Conservation (phyloP, 2,888 invertebrate genomes). For the Yponomeuta sedellus region DNA sequence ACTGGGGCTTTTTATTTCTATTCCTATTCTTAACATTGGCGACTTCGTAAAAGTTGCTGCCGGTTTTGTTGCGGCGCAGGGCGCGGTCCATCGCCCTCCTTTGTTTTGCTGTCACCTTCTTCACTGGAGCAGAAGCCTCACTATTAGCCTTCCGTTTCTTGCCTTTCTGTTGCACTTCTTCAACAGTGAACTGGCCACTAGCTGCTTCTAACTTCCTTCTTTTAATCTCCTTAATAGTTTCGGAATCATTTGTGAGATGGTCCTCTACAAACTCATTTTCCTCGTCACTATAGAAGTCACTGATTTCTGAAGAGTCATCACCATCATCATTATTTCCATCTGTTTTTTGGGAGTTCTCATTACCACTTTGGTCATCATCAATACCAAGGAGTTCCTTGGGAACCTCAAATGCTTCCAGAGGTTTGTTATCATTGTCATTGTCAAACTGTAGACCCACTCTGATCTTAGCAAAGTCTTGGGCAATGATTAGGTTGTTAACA, state of each 20-base stretch:
- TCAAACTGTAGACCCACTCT: constrained; percentile 83
- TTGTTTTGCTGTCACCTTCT: constrained; percentile 85
- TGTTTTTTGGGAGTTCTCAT: constrained; percentile 40
- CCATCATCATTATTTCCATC: constrained; percentile 51
- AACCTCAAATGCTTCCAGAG: constrained; percentile 69
- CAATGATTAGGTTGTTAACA: constrained; percentile 70
- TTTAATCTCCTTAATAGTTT: constrained; percentile 66
- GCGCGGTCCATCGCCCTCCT: constrained; percentile 84
- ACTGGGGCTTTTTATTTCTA: constrained; percentile 78
- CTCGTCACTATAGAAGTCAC: constrained; percentile 82
- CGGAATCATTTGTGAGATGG: constrained; percentile 59
- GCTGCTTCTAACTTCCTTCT: constrained; percentile 66
- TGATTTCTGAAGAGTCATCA: constrained; percentile 79
- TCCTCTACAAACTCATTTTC: constrained; percentile 64
- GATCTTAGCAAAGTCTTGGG: constrained; percentile 91
- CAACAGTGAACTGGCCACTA: constrained; percentile 72
- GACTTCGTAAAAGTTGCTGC: constrained; percentile 92
- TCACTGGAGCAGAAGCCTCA: constrained; percentile 35
- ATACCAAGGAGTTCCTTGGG: constrained; percentile 63
- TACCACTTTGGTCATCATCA: constrained; percentile 46
- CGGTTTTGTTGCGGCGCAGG: constrained; percentile 86
- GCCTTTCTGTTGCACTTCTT: constrained; percentile 63
- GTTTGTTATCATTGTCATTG: constrained; percentile 78
- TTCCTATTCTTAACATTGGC: constrained; percentile 93
- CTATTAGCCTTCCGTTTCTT: constrained; percentile 44